Conservation (phyloP, 2,797 vertebrate genomes). For the Pelobates cultripes region DNA sequence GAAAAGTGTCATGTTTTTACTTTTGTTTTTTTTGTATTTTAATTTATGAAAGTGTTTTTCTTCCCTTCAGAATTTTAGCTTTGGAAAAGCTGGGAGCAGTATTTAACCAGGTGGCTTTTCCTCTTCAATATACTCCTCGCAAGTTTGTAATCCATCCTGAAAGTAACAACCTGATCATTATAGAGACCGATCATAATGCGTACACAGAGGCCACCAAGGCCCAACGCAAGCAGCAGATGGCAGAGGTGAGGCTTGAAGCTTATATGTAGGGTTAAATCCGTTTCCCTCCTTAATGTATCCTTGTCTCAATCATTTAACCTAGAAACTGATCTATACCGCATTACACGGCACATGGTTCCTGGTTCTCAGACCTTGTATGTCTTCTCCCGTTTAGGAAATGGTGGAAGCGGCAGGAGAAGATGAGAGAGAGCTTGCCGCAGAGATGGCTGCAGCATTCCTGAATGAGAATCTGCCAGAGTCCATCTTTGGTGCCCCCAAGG, state of each 20-base stretch:
- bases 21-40: not conserved
- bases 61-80: conserved; percentile 86
- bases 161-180: conserved; percentile 93
- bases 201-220: conserved; percentile 98
- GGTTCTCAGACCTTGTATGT: not conserved
- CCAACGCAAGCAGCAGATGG: conserved; percentile 98
- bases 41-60: no score
- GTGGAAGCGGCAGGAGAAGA: conserved; percentile 98
- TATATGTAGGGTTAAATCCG: no score
- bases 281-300: no score
- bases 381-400: conserved; percentile 83
- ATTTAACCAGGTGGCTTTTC: conserved; percentile 98
- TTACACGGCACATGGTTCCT: no score
- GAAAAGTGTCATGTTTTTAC: no score
- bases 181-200: conserved; percentile 97
- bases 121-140: conserved; percentile 93
- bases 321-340: no score
- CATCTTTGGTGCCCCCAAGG: conserved; percentile 95
- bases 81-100: conserved; percentile 96
- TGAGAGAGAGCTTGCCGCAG: conserved; percentile 93
- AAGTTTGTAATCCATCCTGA: conserved; percentile 98
- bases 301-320: no score
- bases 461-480: conserved; percentile 97
- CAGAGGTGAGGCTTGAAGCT: conserved; percentile 79
- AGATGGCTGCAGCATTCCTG: conserved; percentile 97